phyloP scores from a whole-genome alignment of 2,113 vertebrate species.

The Sander lucioperca region DNA sequence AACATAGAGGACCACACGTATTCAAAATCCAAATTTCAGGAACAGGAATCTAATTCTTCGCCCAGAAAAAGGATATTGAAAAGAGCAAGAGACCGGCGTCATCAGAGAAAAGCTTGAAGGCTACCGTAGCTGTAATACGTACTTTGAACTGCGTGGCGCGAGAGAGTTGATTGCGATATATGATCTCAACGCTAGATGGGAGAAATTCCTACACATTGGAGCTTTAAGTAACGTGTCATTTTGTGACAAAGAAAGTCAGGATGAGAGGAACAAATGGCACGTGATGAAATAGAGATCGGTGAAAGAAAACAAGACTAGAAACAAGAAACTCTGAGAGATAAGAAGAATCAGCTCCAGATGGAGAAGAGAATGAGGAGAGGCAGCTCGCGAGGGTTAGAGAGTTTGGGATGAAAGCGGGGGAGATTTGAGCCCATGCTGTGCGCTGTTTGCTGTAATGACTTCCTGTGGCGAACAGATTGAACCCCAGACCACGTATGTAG shows the following conservation, averaged over 20 bases:
- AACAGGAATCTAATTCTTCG: too few relatives aligned
- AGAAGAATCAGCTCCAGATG: constrained; percentile 4
- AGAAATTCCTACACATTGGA: too few relatives aligned
- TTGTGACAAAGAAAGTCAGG: neutral
- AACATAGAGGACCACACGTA: too few relatives aligned
- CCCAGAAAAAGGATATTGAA: too few relatives aligned
- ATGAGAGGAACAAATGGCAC: constrained; percentile 3
- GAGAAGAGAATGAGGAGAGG: constrained; percentile 13
- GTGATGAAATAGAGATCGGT: neutral
- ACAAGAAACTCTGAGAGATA: constrained; percentile 18
- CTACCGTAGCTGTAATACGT: too few relatives aligned
- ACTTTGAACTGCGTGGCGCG: too few relatives aligned
- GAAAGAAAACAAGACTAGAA: constrained; percentile 34
- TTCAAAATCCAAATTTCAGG: too few relatives aligned
- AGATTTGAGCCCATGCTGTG: constrained; percentile 46
- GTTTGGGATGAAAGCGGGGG: constrained; percentile 34
- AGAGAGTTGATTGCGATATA: too few relatives aligned
- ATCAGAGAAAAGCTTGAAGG: too few relatives aligned
- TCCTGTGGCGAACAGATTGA: constrained; percentile 51
- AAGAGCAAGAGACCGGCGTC: too few relatives aligned
- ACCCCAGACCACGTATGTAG: constrained; percentile 50
- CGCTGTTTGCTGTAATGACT: constrained; percentile 46
- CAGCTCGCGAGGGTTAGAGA: neutral
- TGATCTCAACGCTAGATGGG: too few relatives aligned
- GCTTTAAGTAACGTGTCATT: neutral